Evolutionary conservation across 2,888 invertebrate genomes (phyloP).

Genomic region (Elegia similella): DNA sequence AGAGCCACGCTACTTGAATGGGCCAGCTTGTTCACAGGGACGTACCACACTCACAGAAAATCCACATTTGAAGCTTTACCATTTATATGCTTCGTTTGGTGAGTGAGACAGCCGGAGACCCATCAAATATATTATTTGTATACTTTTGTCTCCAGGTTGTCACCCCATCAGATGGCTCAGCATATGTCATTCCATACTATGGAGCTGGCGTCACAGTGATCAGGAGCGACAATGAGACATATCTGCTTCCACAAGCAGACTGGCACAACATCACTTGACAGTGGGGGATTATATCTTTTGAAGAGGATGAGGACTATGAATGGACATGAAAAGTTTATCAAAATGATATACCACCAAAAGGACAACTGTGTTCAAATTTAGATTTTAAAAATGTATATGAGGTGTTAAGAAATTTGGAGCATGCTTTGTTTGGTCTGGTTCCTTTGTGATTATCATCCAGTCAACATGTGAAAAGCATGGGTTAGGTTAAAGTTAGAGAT

Average conservation of each 20-base stretch:
- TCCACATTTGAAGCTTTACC: too few relatives aligned
- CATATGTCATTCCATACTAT: slow-evolving; percentile 95
- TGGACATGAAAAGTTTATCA: slow-evolving; percentile 58
- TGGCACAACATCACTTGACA: slow-evolving; percentile 84
- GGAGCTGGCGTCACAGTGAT: slow-evolving; percentile 93
- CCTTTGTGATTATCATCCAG: too few relatives aligned
- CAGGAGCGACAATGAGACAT: slow-evolving; percentile 92
- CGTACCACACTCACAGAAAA: too few relatives aligned
- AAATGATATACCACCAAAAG: slow-evolving; percentile 26
- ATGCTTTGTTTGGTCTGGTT: too few relatives aligned
- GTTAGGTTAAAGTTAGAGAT: too few relatives aligned
- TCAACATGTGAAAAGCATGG: too few relatives aligned
- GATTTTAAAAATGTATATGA: not conserved
- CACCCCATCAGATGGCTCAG: slow-evolving; percentile 96
- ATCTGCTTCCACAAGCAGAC: slow-evolving; percentile 89
- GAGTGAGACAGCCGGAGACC: too few relatives aligned
- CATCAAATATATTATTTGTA: not conserved
- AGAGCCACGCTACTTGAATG: too few relatives aligned
- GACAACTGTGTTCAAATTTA: slow-evolving; percentile 25
- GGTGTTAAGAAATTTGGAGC: not conserved
- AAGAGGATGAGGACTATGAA: slow-evolving; percentile 73
- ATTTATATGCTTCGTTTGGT: too few relatives aligned
- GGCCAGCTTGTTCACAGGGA: too few relatives aligned
- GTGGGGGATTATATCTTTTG: slow-evolving; percentile 75
- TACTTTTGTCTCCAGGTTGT: slow-evolving; percentile 82